These are phyloP conservation scores for Lysandra coridon DNA, from an alignment of 2,888 invertebrate species.

Conservation along the genomic window DNA sequence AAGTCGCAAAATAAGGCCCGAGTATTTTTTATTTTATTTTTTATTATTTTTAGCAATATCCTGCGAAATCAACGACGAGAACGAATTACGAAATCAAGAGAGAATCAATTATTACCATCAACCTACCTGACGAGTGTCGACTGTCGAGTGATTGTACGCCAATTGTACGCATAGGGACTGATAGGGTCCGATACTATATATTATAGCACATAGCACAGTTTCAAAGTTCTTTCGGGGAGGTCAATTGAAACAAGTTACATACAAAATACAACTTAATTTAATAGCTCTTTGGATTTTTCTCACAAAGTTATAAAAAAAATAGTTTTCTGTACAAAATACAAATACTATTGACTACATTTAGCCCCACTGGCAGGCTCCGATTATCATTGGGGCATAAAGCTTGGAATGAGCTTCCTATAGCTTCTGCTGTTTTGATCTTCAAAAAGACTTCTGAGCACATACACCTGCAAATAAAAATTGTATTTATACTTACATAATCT, in stretches of 20 bases:
- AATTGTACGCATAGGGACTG: too few relatives aligned
- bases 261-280: background rate
- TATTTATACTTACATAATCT: too few relatives aligned
- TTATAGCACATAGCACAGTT: too few relatives aligned
- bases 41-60: too few relatives aligned
- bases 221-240: background rate
- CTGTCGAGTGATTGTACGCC: too few relatives aligned
- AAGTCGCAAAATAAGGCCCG: too few relatives aligned
- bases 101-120: too few relatives aligned
- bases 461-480: slow-evolving; percentile 74
- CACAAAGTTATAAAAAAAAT: background rate
- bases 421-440: slow-evolving; percentile 69
- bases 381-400: slow-evolving; percentile 50
- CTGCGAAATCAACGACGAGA: too few relatives aligned
- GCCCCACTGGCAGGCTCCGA: background rate
- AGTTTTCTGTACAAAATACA: slow-evolving; percentile 3
- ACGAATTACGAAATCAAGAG: too few relatives aligned
- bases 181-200: too few relatives aligned
- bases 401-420: slow-evolving; percentile 53
- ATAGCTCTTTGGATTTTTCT: slow-evolving; percentile 8
- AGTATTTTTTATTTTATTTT: too few relatives aligned
- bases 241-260: background rate
- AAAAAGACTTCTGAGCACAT: slow-evolving; percentile 90
- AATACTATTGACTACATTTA: background rate
- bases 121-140: too few relatives aligned